These are phyloP conservation scores for Plebejus argus DNA, from an alignment of 2,888 invertebrate genomes.

Conservation along the genomic window DNA sequence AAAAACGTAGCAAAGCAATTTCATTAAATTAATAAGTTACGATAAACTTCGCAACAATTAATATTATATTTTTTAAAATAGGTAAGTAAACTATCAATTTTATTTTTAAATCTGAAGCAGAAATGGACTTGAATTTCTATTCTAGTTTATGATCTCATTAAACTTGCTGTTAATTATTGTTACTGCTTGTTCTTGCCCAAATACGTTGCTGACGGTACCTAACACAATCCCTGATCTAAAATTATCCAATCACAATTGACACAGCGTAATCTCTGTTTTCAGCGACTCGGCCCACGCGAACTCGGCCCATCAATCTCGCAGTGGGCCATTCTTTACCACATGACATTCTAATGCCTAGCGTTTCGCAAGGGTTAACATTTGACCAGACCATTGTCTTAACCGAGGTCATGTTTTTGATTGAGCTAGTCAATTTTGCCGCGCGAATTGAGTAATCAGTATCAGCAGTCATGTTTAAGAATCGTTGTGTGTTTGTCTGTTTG, in stretches of 20 bases:
- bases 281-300: conserved; percentile 63
- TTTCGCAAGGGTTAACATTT: conserved; percentile 64
- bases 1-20: too few species aligned
- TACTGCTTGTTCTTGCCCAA: too few species aligned
- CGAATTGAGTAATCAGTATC: conserved; percentile 11
- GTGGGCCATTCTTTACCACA: conserved; percentile 63
- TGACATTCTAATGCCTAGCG: conserved; percentile 71
- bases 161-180: too few species aligned
- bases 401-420: conserved; percentile 48
- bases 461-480: not conserved
- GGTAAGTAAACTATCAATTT: too few species aligned
- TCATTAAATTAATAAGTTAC: too few species aligned
- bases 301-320: conserved; percentile 66
- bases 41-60: too few species aligned
- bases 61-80: too few species aligned
- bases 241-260: conserved; percentile 51
- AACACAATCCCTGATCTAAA: conserved; percentile 38
- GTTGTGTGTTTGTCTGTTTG: not conserved
- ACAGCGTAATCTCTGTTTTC: conserved; percentile 68
- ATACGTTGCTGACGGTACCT: not conserved
- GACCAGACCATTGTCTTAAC: conserved; percentile 56
- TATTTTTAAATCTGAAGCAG: too few species aligned
- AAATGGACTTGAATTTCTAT: too few species aligned
- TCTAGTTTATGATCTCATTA: too few species aligned
- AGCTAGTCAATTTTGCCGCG: conserved; percentile 26